These are phyloP conservation scores for Schmidtea mediterranea DNA, from an alignment of 1,140 invertebrate species.

Conservation along the genomic window DNA sequence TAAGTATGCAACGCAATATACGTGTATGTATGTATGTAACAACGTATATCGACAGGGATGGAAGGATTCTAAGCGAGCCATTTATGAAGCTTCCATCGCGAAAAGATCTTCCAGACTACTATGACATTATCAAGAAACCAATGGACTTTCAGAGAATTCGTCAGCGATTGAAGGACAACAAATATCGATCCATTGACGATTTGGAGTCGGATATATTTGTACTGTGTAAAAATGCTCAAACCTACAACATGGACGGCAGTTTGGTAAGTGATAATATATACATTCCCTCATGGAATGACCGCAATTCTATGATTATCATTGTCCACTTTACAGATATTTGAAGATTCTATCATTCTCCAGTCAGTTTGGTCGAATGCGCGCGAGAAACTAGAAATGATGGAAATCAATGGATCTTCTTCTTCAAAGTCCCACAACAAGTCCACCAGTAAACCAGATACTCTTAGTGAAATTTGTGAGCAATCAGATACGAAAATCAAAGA, in stretches of 20 bases:
- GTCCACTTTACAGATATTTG: slow-evolving; percentile 1
- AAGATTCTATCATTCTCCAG: slow-evolving; percentile 2
- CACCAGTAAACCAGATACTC: no score
- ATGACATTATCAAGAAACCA: slow-evolving; percentile 79
- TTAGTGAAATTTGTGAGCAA: no score
- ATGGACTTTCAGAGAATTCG: slow-evolving; percentile 71
- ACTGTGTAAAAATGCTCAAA: slow-evolving; percentile 67
- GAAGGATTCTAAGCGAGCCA: slow-evolving; percentile 56
- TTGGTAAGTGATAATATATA: slow-evolving; percentile 23
- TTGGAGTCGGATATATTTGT: slow-evolving; percentile 71
- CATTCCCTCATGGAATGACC: not conserved
- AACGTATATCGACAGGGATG: slow-evolving; percentile 31
- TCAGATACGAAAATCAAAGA: no score
- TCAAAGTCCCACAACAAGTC: no score
- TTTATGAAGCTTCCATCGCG: slow-evolving; percentile 77
- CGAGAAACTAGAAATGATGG: not conserved
- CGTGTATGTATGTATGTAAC: no score
- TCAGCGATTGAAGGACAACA: slow-evolving; percentile 20
- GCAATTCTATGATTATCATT: not conserved
- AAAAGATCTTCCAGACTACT: slow-evolving; percentile 75
- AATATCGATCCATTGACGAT: slow-evolving; percentile 55
- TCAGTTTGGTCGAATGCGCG: slow-evolving; percentile 1
- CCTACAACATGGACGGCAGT: slow-evolving; percentile 83
- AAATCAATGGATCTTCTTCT: not conserved
- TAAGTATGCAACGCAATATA: no score